Percentiles rank a stretch among this genome's conserved stretches.
phyloP scores from a whole-genome alignment of 2,888 invertebrate genomes.

The Lacanobia oleracea region DNA sequence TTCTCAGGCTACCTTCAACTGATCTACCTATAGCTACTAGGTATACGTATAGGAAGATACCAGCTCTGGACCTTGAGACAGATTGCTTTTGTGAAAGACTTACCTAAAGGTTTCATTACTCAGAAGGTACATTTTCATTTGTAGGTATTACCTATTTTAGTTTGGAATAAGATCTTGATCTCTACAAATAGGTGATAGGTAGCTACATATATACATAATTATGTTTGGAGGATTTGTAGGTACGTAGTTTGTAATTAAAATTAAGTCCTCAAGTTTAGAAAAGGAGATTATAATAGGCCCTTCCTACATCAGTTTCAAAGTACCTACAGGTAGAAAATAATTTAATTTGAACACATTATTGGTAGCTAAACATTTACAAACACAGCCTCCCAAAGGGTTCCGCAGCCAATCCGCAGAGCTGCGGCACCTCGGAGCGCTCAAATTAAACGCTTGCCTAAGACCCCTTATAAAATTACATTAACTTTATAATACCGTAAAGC shows the following conservation, averaged over 20 bases:
- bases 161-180: slow-evolving; percentile 1
- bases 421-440: slow-evolving; percentile 68
- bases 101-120: background rate
- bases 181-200: background rate
- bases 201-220: background rate
- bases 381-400: slow-evolving; percentile 44
- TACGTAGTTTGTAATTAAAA: slow-evolving; percentile 11
- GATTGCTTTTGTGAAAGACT: slow-evolving; percentile 12
- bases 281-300: slow-evolving; percentile 16
- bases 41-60: background rate
- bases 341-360: slow-evolving; percentile 44
- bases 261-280: slow-evolving; percentile 17
- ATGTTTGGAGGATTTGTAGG: background rate
- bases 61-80: background rate
- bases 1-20: background rate
- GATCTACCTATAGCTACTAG: background rate
- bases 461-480: slow-evolving; percentile 80
- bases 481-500: slow-evolving; percentile 77
- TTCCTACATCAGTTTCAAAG: slow-evolving; percentile 14
- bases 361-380: slow-evolving; percentile 42
- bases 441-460: slow-evolving; percentile 78
- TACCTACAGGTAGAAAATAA: slow-evolving; percentile 22
- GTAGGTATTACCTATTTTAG: background rate
- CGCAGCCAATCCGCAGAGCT: slow-evolving; percentile 47
- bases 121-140: background rate